Evolutionary conservation across 64 coral and sea anemone species (phyloP).

Genomic region (Actinia tenebrosa): DNA sequence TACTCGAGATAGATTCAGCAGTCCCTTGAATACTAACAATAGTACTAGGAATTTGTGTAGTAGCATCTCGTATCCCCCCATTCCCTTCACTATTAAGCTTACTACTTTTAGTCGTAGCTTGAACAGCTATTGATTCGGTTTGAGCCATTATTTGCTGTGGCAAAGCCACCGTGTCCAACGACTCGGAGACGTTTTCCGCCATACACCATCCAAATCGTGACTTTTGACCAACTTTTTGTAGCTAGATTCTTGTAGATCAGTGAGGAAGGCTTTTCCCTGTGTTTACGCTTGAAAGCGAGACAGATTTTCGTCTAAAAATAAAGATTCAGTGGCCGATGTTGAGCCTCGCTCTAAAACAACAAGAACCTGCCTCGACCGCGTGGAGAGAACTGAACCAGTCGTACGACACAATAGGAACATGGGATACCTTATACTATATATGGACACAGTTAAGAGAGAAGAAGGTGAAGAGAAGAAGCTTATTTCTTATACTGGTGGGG

Average conservation of each 20-base stretch:
- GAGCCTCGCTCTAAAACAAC: conserved; percentile 90
- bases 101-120: conserved; percentile 23
- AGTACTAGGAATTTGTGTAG: conserved; percentile 19
- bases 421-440: conserved; percentile 13
- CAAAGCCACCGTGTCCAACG: conserved; percentile 45
- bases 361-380: conserved; percentile 90
- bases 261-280: conserved; percentile 24
- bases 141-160: conserved; percentile 61
- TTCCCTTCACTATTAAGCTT: not conserved
- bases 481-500: no score
- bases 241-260: conserved; percentile 33
- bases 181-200: conserved; percentile 59
- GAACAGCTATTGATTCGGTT: conserved; percentile 30
- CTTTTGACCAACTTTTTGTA: not conserved
- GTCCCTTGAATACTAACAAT: not conserved
- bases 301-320: conserved; percentile 86
- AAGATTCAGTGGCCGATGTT: conserved; percentile 24
- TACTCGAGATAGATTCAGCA: not conserved
- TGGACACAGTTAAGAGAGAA: not conserved
- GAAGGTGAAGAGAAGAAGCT: no score
- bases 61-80: not conserved
- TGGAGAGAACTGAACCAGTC: conserved; percentile 41
- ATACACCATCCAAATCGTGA: conserved; percentile 14
- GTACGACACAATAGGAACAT: conserved; percentile 26
- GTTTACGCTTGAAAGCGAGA: conserved; percentile 98